Base-by-base conservation (phyloP, 1,140 invertebrate species). In the Trachymyrmex septentrionalis region DNA sequence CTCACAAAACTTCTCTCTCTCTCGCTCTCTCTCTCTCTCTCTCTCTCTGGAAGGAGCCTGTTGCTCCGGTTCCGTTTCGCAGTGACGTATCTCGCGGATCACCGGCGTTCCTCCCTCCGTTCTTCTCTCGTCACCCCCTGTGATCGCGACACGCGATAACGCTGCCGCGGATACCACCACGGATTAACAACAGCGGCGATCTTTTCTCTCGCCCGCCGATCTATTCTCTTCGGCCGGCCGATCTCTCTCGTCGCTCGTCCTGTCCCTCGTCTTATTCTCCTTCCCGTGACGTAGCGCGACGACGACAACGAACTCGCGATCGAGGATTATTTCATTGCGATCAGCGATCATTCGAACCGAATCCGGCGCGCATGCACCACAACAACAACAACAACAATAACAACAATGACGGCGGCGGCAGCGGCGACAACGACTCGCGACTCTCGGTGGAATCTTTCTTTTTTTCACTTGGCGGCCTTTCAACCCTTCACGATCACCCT, bases 311-410 rank as follows among this genome's bases (percentile, higher is more conserved):
- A 64, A 59, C 53, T 69, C 38, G 34, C 80, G 38, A n/a, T 57
- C 78, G 55, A 63, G 6, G 55, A 21, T 19, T 72, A 27, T 48
- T 48, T 38, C 55, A 59, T 61, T 72, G 77, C 67, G 34, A 81
- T 81, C 48, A 27, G 48, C 50, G 19, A 72, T 34, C 30, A 34
- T 59, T 44, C 55, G 61, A 75, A 80, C 34, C 72, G 48, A 59
- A 66, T 44, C 63, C 76, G 48, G 67, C 27, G 67, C 87, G 87
- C 87, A 75, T 86, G 55, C 87, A 89, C 88, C 76, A 89, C 53
- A 81, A 88, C 75, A 82, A 88, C 64, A 76, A 64, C 88, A 84
- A 66, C 57, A 75, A 69, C 53, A 72, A 64, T 75, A 73, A 50
- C 75, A 73, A 50, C 75, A 66, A 72, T 71, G 55, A 38, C 87